phyloP scores from a whole-genome alignment of 1,140 invertebrate genomes.

The Aplysia californica region DNA sequence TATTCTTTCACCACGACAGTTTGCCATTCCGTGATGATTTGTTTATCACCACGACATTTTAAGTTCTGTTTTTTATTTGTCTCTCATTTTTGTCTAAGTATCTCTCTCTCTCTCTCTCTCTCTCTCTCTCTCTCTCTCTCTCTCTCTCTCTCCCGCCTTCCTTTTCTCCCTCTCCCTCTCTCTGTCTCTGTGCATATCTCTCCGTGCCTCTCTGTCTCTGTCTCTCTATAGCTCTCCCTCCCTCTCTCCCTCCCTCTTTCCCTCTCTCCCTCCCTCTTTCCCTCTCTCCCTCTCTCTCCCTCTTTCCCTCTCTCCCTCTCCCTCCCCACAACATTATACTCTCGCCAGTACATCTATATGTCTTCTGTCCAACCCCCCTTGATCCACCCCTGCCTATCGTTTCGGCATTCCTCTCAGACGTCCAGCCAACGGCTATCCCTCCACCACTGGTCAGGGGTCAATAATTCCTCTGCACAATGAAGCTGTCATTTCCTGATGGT shows the following conservation, averaged over 20 bases:
- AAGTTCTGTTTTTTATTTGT: background rate
- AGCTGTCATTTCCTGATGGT: too few relatives aligned
- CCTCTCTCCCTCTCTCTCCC: too few relatives aligned
- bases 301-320: background rate
- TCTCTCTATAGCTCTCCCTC: background rate
- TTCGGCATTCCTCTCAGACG: too few relatives aligned
- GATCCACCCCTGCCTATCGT: too few relatives aligned
- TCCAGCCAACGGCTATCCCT: too few relatives aligned
- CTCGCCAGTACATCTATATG: background rate
- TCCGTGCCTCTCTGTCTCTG: background rate
- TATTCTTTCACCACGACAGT: too few relatives aligned
- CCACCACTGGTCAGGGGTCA: too few relatives aligned
- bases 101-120: background rate
- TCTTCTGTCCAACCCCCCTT: too few relatives aligned
- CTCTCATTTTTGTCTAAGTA: background rate
- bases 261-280: too few relatives aligned
- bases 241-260: background rate
- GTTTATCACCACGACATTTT: background rate
- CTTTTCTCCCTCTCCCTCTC: background rate
- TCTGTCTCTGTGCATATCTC: background rate
- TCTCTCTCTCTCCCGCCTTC: background rate
- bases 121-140: constrained; percentile 11
- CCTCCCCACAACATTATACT: background rate
- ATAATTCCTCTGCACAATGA: too few relatives aligned
- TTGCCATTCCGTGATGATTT: too few relatives aligned